A percentile compares a stretch with the other conserved stretches of the same genome.
These are phyloP conservation scores for Paraplagusia blochii DNA, from an alignment of 2,113 vertebrate genomes.

Conservation along the genomic window DNA sequence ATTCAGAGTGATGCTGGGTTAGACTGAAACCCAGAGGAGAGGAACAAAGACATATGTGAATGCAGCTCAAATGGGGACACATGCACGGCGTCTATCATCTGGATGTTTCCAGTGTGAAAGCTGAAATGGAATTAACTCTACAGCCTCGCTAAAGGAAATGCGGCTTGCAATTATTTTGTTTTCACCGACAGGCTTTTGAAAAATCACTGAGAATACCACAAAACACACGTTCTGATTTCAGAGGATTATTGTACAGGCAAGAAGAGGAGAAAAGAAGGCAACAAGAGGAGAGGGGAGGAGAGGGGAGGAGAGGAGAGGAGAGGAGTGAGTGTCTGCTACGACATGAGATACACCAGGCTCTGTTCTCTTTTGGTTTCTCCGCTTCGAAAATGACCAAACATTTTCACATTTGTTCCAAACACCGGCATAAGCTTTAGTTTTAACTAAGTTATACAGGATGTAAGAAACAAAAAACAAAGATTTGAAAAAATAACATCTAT, in stretches of 20 bases:
- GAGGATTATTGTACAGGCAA: slow-evolving; percentile 13
- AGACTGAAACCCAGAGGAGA: slow-evolving; percentile 47
- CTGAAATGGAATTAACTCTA: slow-evolving; percentile 51
- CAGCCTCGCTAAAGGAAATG: slow-evolving; percentile 28
- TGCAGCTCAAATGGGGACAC: slow-evolving; percentile 54
- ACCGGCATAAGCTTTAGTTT: too few species aligned
- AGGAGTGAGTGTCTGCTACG: slow-evolving; percentile 11
- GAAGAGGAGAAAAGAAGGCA: background rate
- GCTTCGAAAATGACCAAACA: slow-evolving; percentile 4
- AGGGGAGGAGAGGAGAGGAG: slow-evolving; percentile 6
- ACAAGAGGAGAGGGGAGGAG: slow-evolving; percentile 6
- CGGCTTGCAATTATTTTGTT: slow-evolving; percentile 26
- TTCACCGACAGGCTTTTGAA: slow-evolving; percentile 11
- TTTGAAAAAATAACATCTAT: too few species aligned
- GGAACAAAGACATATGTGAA: slow-evolving; percentile 62
- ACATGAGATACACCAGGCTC: slow-evolving; percentile 1
- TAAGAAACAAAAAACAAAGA: too few species aligned
- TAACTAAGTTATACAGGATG: too few species aligned
- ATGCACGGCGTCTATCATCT: slow-evolving; percentile 37
- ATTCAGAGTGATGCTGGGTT: slow-evolving; percentile 50
- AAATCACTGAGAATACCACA: slow-evolving; percentile 12
- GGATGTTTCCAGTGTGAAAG: slow-evolving; percentile 41
- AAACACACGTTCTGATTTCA: slow-evolving; percentile 5
- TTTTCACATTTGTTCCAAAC: background rate
- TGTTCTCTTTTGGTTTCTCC: too few species aligned